A percentile compares a stretch with the other conserved stretches of the same genome.
phyloP scores from a whole-genome alignment of 2,888 invertebrate species.

The Leptothorax acervorum region DNA sequence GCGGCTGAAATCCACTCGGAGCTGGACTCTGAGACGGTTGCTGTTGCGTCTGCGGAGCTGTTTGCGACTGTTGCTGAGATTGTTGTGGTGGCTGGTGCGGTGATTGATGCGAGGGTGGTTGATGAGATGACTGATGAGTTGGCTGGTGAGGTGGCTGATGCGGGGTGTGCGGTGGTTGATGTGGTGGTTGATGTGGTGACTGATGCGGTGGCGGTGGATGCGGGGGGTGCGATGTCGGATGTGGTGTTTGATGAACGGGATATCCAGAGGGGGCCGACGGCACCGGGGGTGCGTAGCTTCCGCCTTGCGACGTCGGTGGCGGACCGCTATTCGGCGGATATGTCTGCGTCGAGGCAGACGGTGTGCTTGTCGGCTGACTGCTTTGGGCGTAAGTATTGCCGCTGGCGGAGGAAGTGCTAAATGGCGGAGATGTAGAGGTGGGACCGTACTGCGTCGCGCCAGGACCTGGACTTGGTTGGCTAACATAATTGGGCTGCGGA shows the following conservation, averaged over 20 bases:
- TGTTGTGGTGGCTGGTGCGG: constrained; percentile 87
- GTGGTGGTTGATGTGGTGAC: constrained; percentile 80
- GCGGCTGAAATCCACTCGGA: constrained; percentile 87
- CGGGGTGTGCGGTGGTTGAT: constrained; percentile 76
- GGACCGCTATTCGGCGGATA: constrained; percentile 88
- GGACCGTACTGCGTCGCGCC: constrained; percentile 83
- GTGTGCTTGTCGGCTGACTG: constrained; percentile 84
- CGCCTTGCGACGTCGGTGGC: constrained; percentile 83
- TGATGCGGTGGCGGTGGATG: constrained; percentile 84
- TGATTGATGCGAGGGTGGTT: constrained; percentile 82
- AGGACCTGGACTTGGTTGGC: constrained; percentile 87
- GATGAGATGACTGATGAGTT: constrained; percentile 78
- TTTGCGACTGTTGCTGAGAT: constrained; percentile 77
- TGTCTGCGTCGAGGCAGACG: constrained; percentile 86
- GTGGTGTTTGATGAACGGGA: constrained; percentile 86
- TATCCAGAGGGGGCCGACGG: constrained; percentile 89
- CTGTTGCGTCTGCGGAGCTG: constrained; percentile 82
- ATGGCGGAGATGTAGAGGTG: constrained; percentile 84
- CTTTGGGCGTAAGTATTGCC: constrained; percentile 84
- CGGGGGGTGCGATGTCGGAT: constrained; percentile 84
- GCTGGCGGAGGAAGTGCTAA: constrained; percentile 80
- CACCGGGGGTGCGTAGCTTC: constrained; percentile 84
- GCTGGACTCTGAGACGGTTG: constrained; percentile 86
- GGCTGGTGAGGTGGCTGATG: constrained; percentile 84
- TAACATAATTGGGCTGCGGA: constrained; percentile 86